Evolutionary conservation across 2,113 vertebrate species (phyloP).

Genomic region (Azemiops feae): DNA sequence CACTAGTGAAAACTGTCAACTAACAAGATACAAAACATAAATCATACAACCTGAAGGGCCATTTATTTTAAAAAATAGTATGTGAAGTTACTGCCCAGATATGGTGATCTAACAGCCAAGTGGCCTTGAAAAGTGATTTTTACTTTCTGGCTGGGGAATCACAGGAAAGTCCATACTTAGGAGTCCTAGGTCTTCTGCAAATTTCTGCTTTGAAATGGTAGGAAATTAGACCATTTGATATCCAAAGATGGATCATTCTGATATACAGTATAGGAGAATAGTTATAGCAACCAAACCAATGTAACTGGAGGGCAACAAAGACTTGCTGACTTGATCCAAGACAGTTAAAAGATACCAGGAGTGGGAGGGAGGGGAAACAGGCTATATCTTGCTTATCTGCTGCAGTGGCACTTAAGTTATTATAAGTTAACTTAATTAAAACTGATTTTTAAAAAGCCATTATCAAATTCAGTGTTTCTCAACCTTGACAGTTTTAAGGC

Average conservation of each 20-base stretch:
- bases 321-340: neutral
- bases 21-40: neutral
- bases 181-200: neutral
- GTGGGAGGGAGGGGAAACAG: neutral
- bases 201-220: neutral
- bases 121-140: neutral
- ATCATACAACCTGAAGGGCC: neutral
- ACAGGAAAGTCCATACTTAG: neutral
- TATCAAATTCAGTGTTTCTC: neutral
- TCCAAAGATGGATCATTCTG: neutral
- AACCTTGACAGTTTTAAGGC: neutral
- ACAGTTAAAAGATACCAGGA: neutral
- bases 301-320: neutral
- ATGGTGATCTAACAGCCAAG: neutral
- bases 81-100: neutral
- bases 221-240: neutral
- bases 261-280: neutral
- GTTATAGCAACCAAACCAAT: neutral
- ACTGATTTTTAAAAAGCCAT: neutral
- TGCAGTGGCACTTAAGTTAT: neutral
- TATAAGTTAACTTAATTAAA: conserved; percentile 1
- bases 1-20: neutral
- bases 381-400: neutral
- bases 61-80: neutral
- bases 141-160: neutral